Percentiles rank a stretch among this genome's conserved stretches.
Evolutionary conservation across 1,140 invertebrate genomes (phyloP).

Genomic region (Heliconius congener): DNA sequence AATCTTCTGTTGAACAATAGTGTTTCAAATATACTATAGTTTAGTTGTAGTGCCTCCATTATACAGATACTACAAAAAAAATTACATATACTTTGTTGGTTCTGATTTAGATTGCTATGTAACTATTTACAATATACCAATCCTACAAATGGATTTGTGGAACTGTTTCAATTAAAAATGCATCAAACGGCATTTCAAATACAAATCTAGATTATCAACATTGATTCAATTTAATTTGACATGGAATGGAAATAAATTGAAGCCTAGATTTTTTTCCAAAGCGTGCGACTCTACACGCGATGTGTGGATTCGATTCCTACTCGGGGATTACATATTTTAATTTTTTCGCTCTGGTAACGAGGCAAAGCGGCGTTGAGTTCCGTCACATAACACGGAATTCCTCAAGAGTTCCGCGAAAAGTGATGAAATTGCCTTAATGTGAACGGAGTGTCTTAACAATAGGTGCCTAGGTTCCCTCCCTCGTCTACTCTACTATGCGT

Average conservation of each 20-base stretch:
- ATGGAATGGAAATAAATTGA: neutral
- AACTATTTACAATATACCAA: conserved; percentile 7
- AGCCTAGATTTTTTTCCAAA: neutral
- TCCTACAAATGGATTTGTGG: conserved; percentile 19
- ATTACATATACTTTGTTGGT: neutral
- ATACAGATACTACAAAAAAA: too few species aligned
- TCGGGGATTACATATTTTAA: too few species aligned
- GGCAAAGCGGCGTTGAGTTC: neutral
- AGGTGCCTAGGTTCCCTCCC: too few species aligned
- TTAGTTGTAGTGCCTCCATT: too few species aligned
- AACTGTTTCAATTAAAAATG: conserved; percentile 13
- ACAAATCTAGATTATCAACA: conserved; percentile 13
- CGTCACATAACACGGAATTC: neutral
- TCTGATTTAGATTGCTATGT: neutral
- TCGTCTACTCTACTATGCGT: too few species aligned
- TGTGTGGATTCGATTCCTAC: too few species aligned
- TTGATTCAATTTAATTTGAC: neutral
- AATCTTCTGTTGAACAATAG: too few species aligned
- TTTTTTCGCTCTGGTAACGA: neutral
- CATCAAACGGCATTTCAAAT: conserved; percentile 13
- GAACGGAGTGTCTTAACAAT: neutral
- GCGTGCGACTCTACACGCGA: too few species aligned
- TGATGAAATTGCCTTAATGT: too few species aligned
- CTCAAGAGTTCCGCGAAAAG: neutral
- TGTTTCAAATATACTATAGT: too few species aligned